Conservation (phyloP, 2,113 vertebrate genomes). For the Notarius lentiginosus region DNA sequence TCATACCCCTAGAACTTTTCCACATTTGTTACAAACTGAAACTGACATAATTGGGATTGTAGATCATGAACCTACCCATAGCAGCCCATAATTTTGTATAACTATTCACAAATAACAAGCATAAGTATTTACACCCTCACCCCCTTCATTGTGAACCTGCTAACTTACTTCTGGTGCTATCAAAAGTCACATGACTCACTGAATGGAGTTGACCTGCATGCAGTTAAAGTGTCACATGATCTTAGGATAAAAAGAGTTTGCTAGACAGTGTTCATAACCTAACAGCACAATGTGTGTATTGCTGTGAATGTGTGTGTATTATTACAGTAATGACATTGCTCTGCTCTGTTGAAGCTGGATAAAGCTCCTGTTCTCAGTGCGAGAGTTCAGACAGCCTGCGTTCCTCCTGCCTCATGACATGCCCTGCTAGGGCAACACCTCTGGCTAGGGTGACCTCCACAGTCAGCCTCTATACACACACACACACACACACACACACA, state of each 20-base stretch:
- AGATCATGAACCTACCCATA: background rate
- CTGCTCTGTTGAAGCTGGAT: constrained; percentile 70
- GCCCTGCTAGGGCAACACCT: constrained; percentile 59
- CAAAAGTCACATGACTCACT: background rate
- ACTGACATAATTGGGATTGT: background rate
- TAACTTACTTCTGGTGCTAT: background rate
- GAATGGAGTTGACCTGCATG: background rate
- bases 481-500: background rate
- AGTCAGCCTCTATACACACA: constrained; percentile 55
- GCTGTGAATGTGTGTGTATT: background rate
- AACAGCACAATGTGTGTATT: background rate
- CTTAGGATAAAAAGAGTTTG: background rate
- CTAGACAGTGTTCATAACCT: background rate
- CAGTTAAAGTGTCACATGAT: background rate
- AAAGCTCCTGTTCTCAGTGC: constrained; percentile 64
- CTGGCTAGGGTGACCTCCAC: constrained; percentile 73
- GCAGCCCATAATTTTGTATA: background rate
- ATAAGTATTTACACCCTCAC: too few species aligned
- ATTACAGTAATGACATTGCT: constrained; percentile 67
- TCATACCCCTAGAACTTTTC: background rate
- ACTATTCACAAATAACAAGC: background rate
- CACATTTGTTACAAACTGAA: background rate
- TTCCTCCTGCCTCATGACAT: constrained; percentile 60
- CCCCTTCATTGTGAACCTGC: background rate
- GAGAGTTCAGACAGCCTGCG: constrained; percentile 61